A percentile compares a stretch with the other conserved stretches of the same genome.
Evolutionary conservation across 2,888 invertebrate genomes (phyloP).

Genomic region (Yponomeuta plumbellus): DNA sequence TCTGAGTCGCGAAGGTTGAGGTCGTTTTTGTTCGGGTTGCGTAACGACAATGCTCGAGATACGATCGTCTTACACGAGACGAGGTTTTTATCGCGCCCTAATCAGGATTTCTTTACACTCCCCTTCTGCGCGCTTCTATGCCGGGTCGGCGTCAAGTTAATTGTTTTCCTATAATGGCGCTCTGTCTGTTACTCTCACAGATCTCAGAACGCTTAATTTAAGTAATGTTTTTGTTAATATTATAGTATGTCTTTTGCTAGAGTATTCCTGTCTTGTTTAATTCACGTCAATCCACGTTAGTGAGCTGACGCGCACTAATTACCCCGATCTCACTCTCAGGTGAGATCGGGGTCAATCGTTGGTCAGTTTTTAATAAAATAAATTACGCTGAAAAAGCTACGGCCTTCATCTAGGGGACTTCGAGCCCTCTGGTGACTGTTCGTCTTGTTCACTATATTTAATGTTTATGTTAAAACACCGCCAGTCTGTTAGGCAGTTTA

Average conservation of each 20-base stretch:
- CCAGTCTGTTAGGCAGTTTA: background rate
- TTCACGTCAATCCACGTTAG: background rate
- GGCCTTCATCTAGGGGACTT: background rate
- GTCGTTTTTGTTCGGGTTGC: constrained; percentile 10
- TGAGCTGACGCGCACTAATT: background rate
- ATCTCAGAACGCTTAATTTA: background rate
- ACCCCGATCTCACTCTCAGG: no score
- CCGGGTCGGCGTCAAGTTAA: constrained; percentile 8
- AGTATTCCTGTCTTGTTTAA: background rate
- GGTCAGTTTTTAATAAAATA: no score
- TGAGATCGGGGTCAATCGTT: no score
- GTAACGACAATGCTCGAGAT: constrained; percentile 7
- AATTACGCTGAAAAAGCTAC: background rate
- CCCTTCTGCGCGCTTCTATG: background rate
- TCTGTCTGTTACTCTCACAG: background rate
- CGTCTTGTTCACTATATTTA: background rate
- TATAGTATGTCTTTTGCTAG: no score
- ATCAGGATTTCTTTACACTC: background rate
- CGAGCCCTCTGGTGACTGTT: background rate
- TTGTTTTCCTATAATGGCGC: constrained; percentile 7
- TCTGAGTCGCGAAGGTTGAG: constrained; percentile 6
- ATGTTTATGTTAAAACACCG: constrained; percentile 1
- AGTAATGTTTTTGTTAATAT: no score
- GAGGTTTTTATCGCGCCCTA: constrained; percentile 9
- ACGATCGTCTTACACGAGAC: constrained; percentile 6